Evolutionary conservation across 23 tunicate genomes (phyloP), one percentile per base, ranked within the genome.

Genomic region (Trididemnum nubilum): DNA sequence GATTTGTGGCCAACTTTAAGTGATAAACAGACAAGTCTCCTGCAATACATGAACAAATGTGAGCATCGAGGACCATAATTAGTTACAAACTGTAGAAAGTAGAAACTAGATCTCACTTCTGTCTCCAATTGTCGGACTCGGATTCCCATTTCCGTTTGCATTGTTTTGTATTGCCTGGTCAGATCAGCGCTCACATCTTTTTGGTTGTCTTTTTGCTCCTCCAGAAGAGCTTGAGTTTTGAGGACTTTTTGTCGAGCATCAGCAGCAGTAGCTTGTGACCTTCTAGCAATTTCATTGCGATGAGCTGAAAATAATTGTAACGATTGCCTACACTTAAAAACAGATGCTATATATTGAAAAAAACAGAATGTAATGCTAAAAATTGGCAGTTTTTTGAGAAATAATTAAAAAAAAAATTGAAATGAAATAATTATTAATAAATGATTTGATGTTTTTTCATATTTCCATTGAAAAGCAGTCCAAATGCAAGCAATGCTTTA

Each of bases 101-200:
- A n/a, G n/a, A n/a, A n/a, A n/a, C n/a, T n/a, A n/a, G n/a, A 44
- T 12, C 67, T 0, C 28, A 89, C 95, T 67, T 93, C 93, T 40
- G 92, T 85, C 50, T 87, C 91, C 29, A 93, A 66, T 54, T 93
- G 94, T 23, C 84, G 89, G 22, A 83, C 54, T 66, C 80, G 49
- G 2, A 93, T 88, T 34, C 85, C 90, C 92, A 93, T 79, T 59
- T 93, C 98, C 21, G 93, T 88, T 51, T 88, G 93, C 98, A 93
- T 93, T 31, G 98, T 93, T 73, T 93, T 93, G 52, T 93, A 93
- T 54, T 93, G 98, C 26, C 98, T 51, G 0, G 93, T 93, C 30
- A 93, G 52, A 54, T 93, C 98, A 12, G 93, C 93, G 73, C 98
- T 93, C 66, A 93, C 76, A 69, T 87, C 93, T 81, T 87, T 87